Evolutionary conservation across 2,797 vertebrate species (phyloP).

Genomic region (Amblyopsis hoosieri): DNA sequence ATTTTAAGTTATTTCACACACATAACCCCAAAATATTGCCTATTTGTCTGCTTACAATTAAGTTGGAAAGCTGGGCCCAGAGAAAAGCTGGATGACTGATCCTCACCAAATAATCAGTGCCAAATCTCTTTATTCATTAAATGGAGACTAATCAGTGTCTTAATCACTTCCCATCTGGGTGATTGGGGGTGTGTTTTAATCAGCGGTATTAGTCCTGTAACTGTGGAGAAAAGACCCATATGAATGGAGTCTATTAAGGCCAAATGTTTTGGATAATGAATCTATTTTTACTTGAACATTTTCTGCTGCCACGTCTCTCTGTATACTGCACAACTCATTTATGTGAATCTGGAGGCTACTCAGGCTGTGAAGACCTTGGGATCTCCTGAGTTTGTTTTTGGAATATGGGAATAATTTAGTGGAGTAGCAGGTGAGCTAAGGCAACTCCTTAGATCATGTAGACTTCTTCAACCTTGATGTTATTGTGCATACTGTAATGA

Average conservation of each 20-base stretch:
- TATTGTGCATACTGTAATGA: neutral
- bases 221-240: constrained; percentile 30
- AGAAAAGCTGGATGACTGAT: constrained; percentile 10
- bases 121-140: constrained; percentile 49
- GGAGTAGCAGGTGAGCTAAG: constrained; percentile 4
- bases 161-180: constrained; percentile 49
- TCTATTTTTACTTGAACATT: constrained; percentile 29
- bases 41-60: constrained; percentile 6
- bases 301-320: constrained; percentile 6
- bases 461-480: neutral
- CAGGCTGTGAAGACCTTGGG: neutral
- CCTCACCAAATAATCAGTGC: constrained; percentile 38
- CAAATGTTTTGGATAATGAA: constrained; percentile 29
- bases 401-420: constrained; percentile 4
- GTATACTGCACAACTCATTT: neutral
- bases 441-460: constrained; percentile 7
- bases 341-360: neutral
- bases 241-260: constrained; percentile 29
- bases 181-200: constrained; percentile 22
- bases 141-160: constrained; percentile 40
- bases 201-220: constrained; percentile 29
- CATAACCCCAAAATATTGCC: constrained; percentile 18
- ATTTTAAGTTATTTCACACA: neutral
- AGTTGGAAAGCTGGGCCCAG: constrained; percentile 28
- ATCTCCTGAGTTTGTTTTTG: neutral